Base-by-base conservation (phyloP, 37 sponge, comb jelly and placozoan genomes). In the Agelas oroides region DNA sequence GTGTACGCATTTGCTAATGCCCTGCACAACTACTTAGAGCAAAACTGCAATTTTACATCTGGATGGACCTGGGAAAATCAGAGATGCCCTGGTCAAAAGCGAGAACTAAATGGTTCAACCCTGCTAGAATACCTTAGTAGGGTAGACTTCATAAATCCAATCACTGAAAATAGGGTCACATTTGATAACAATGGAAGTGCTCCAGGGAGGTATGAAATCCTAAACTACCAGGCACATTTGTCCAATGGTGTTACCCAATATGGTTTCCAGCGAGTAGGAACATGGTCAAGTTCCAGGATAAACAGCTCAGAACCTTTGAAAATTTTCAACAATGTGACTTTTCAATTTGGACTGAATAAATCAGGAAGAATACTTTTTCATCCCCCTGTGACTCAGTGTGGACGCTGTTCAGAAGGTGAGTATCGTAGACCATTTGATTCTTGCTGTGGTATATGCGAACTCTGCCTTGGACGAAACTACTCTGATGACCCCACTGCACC, bases 1-100 rank as follows among this genome's bases (percentile, higher is more conserved):
- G 83, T 90, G 15, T 84, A 90, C 59, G 79, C 83, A 0, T 57
- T 69, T 75, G 94, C 90, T 2, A 39, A 59, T 73, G 94, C 90
- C 2, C 60, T 90, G 0, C 66, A 88, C 37, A 81, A 70, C 34
- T 79, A 71, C n/a, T 53, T 92, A 38, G 70, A 65, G 24, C 72
- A 71, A 37, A 90, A 91, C 61, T 91, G 92, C 58, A 36, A 71
- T 57, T 5, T 37, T 16, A 65, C 65, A 37, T 32, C 46, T 57
- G 20, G 24, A 30, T 74, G 82, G 74, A 36, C 73, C 72, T 31
- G 79, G 2, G 19, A 12, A 1, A 39, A 11, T 25, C 75, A 70
- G 74, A 70, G 15, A 6, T 91, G 92, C 28, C 20, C 18, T 31
- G 84, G 84, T 24, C 79, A 81, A 33, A 74, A 57, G 16, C 13